Conservation (phyloP, 2,113 vertebrate species). For the Eonycteris spelaea region DNA sequence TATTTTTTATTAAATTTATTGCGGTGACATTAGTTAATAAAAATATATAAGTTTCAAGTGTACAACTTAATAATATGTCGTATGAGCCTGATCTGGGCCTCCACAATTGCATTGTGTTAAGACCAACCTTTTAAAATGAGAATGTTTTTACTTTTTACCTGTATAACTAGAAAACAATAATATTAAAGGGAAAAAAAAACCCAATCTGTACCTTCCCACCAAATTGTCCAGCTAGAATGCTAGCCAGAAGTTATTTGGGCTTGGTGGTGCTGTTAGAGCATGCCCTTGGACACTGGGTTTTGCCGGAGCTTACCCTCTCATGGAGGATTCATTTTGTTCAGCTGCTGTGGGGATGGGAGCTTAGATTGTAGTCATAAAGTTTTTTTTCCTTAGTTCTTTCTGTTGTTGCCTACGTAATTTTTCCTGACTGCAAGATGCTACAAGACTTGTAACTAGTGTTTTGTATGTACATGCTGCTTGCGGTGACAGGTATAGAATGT, state of each 20-base stretch:
- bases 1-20: too few species aligned
- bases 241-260: too few species aligned
- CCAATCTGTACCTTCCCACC: too few species aligned
- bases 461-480: not conserved
- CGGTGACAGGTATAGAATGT: not conserved
- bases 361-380: not conserved
- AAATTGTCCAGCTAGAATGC: not conserved
- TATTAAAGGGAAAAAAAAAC: not conserved
- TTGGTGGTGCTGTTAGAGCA: not conserved
- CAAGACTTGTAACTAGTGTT: not conserved
- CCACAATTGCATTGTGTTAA: too few species aligned
- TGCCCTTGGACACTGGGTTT: not conserved
- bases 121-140: not conserved
- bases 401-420: not conserved
- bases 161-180: not conserved
- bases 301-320: not conserved
- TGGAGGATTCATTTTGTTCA: not conserved
- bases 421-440: not conserved
- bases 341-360: not conserved
- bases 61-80: too few species aligned
- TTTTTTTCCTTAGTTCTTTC: not conserved
- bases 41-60: too few species aligned
- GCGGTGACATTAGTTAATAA: too few species aligned
- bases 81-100: too few species aligned
- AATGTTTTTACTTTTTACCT: not conserved